Base-by-base conservation (phyloP, 2,113 vertebrate genomes). In the Galeopterus variegatus region DNA sequence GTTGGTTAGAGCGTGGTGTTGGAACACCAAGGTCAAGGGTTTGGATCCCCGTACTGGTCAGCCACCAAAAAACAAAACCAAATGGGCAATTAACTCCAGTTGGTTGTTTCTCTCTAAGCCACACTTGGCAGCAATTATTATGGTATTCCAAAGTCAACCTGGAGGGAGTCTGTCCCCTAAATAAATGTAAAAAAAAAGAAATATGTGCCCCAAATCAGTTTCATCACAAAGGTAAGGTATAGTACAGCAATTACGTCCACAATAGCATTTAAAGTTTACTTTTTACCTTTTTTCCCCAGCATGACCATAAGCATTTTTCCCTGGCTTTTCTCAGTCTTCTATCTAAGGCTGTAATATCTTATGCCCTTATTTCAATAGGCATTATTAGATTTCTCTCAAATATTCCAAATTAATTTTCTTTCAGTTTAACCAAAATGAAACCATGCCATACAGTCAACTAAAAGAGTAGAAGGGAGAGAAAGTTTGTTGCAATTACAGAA, bases 401-500 rank as follows among this genome's bases (percentile, higher is more conserved):
- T n/a, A 88, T 85, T 67, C 79, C 60, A 65, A 77, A 67, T 41
- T 82, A 64, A 84, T 82, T 86, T 87, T 87, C 81, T 95, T 92
- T 77, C 28, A 65, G 4, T 60, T 77, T 64, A 92, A 93, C 64
- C 6, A 23, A 93, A 91, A 90, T 13, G 28, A 88, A 90, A 41
- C 45, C 3, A 54, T 14, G 36, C 19, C 83, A 24, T 28, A 33
- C 41, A 36, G n/a, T 58, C 52, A 64, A 89, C 13, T 64, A 15
- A 69, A 76, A 82, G 6, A 86, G 36, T 15, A 72, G 60, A 5
- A 45, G 50, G 36, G n/a, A 41, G 45, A 62, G 19, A 89, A 62
- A 62, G 26, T 6, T 8, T 23, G 12, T 17, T 48, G 18, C 24
- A 45, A 52, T n/a, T 33, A 54, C 8, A 70, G 48, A 92, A 62